Percentiles rank a stretch among this genome's conserved stretches.
phyloP scores from a whole-genome alignment of 2,797 vertebrate genomes.

The Gymnodraco acuticeps region DNA sequence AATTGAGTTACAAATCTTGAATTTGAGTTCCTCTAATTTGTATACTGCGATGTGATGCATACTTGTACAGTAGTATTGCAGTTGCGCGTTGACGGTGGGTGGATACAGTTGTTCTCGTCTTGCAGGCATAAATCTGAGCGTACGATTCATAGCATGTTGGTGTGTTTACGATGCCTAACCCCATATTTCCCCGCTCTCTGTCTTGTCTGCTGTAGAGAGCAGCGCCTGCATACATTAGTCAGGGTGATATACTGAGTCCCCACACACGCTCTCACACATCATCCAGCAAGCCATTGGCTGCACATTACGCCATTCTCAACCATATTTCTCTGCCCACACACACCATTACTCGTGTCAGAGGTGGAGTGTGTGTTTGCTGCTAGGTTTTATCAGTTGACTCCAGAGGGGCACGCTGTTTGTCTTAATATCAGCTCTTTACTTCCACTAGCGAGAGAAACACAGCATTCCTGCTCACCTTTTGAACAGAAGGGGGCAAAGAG shows the following conservation, averaged over 20 bases:
- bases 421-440: constrained; percentile 21
- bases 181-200: constrained; percentile 46
- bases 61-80: neutral
- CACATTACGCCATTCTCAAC: constrained; percentile 46
- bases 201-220: constrained; percentile 45
- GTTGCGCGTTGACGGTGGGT: neutral
- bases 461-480: constrained; percentile 19
- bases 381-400: constrained; percentile 35
- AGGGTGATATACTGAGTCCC: constrained; percentile 58
- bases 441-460: neutral
- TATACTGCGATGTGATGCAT: neutral
- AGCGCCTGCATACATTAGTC: constrained; percentile 53
- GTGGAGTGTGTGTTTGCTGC: constrained; percentile 28
- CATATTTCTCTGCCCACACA: constrained; percentile 48
- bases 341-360: constrained; percentile 52
- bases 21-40: neutral
- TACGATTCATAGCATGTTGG: constrained; percentile 48
- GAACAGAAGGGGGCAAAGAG: constrained; percentile 7
- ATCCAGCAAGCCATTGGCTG: constrained; percentile 43
- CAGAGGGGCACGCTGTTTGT: neutral
- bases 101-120: constrained; percentile 19
- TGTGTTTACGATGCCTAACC: constrained; percentile 49
- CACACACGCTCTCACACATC: constrained; percentile 43
- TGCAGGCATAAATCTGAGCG: constrained; percentile 28
- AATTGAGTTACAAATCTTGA: neutral